phyloP scores from a whole-genome alignment of 2,888 invertebrate genomes.

The Apodemia mormo region DNA sequence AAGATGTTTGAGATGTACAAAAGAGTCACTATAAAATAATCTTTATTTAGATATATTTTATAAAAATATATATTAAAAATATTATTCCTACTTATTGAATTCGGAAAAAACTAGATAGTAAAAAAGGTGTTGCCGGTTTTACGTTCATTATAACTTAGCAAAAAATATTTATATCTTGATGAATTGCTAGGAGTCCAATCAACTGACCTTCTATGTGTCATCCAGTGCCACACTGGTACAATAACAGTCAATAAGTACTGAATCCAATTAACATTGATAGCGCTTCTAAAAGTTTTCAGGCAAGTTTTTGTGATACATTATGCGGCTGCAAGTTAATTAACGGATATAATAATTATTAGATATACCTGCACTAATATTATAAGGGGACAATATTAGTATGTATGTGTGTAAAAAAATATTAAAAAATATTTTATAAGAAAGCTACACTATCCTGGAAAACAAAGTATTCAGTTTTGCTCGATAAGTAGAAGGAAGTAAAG shows the following conservation, averaged over 20 bases:
- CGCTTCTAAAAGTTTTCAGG: slow-evolving; percentile 64
- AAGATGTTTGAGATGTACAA: no score
- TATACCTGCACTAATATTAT: not conserved
- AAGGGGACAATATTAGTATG: no score
- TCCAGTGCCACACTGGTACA: slow-evolving; percentile 52
- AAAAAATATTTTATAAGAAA: no score
- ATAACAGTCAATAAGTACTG: slow-evolving; percentile 63
- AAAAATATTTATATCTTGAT: not conserved
- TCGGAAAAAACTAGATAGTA: not conserved
- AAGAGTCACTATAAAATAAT: no score
- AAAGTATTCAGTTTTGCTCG: no score
- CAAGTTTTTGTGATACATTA: slow-evolving; percentile 69
- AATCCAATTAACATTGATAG: slow-evolving; percentile 77
- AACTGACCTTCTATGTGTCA: slow-evolving; percentile 60
- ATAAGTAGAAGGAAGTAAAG: no score
- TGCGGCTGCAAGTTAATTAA: slow-evolving; percentile 64
- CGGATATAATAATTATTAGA: slow-evolving; percentile 74
- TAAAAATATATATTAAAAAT: no score
- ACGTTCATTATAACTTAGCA: not conserved
- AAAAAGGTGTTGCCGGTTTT: not conserved
- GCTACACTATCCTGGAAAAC: no score
- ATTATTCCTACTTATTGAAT: not conserved
- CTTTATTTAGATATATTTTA: no score
- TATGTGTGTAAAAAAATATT: no score
- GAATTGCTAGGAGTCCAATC: slow-evolving; percentile 35